phyloP scores from a whole-genome alignment of 1,140 invertebrate species.

The Aphelenchoides fujianensis region DNA sequence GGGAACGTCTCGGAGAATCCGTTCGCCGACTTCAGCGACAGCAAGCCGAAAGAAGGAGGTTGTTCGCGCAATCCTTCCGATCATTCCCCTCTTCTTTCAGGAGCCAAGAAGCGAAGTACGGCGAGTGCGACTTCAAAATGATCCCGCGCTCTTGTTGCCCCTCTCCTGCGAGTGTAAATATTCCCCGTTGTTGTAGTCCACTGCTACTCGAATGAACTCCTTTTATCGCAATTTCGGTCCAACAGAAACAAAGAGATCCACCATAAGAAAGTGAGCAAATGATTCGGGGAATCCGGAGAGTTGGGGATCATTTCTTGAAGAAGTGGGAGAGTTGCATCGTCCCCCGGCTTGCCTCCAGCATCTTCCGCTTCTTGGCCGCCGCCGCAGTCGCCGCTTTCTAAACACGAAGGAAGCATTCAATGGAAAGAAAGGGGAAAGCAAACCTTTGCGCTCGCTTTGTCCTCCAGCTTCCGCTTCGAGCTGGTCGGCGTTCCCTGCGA shows the following conservation, averaged over 20 bases:
- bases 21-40: conserved; percentile 4
- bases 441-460: not conserved
- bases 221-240: no score
- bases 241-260: no score
- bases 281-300: no score
- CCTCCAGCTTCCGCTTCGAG: not conserved
- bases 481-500: not conserved
- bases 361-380: not conserved
- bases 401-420: not conserved
- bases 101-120: not conserved
- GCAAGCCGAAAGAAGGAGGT: not conserved
- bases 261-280: no score
- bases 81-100: not conserved
- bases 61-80: not conserved
- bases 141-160: no score
- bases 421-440: not conserved
- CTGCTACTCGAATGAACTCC: no score
- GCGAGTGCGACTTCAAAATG: not conserved
- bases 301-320: not conserved
- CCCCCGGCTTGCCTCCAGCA: not conserved
- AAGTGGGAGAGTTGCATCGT: not conserved
- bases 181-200: no score
- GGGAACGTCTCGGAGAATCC: not conserved
- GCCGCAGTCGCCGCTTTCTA: not conserved
- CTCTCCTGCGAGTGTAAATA: no score